Conservation (phyloP, 2,888 invertebrate genomes). For the Nesidiocoris tenuis region DNA sequence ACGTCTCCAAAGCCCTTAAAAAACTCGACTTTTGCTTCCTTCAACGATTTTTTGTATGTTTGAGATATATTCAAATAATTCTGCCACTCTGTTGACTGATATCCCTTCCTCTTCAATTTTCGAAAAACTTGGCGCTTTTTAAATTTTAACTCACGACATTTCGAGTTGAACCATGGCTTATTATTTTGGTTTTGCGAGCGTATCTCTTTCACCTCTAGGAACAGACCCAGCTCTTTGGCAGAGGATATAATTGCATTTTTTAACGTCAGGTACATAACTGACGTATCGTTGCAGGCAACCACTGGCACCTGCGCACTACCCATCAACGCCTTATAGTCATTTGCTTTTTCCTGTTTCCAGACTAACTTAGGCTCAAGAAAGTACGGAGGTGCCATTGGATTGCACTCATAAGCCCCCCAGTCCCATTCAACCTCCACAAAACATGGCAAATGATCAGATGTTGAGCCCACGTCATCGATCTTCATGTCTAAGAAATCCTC, state of each 20-base stretch:
- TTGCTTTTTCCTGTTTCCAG: conserved; percentile 2
- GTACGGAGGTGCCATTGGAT: not conserved
- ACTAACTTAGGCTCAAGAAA: not conserved
- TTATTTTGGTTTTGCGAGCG: not conserved
- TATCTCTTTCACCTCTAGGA: not conserved
- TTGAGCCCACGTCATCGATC: conserved; percentile 5
- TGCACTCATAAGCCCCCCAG: conserved; percentile 3
- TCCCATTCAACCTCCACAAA: conserved; percentile 10
- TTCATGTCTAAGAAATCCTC: not conserved
- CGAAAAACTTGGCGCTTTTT: not conserved
- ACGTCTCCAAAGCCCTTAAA: not conserved
- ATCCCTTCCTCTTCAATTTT: not conserved
- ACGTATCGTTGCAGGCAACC: not conserved
- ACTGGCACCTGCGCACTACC: too few species aligned
- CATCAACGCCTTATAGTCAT: conserved; percentile 13
- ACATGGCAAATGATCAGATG: conserved; percentile 18
- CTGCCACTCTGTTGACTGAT: not conserved
- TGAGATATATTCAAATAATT: not conserved
- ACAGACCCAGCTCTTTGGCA: conserved; percentile 3
- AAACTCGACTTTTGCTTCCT: not conserved
- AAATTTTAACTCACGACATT: not conserved
- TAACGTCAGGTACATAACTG: not conserved
- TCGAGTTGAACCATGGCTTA: conserved; percentile 3
- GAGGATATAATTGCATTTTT: not conserved
- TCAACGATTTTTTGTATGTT: not conserved